Evolutionary conservation across 2,797 vertebrate genomes (phyloP).

Genomic region (Anguilla anguilla): DNA sequence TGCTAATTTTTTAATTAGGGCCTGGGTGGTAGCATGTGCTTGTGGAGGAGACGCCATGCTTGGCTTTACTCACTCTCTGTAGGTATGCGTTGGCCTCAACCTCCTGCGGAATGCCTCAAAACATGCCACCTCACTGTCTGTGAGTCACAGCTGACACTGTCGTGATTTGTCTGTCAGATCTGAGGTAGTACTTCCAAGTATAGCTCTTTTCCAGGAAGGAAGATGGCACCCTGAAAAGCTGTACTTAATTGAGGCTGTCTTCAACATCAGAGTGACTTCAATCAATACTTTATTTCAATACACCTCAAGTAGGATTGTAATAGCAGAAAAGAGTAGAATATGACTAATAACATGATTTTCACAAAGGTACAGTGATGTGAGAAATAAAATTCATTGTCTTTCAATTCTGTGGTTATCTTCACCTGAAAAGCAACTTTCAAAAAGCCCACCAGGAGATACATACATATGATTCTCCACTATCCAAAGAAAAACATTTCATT

Average conservation of each 20-base stretch:
- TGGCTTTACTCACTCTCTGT: conserved; percentile 13
- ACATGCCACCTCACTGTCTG: conserved; percentile 8
- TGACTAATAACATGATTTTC: not conserved
- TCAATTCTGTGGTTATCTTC: too few species aligned
- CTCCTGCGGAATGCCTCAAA: not conserved
- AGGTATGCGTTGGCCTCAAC: conserved; percentile 7
- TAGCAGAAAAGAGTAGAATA: not conserved
- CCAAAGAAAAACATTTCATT: too few species aligned
- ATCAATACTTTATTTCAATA: not conserved
- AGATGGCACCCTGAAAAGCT: not conserved
- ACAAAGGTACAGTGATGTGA: too few species aligned
- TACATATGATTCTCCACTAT: too few species aligned
- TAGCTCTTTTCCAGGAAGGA: not conserved
- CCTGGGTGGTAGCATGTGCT: not conserved
- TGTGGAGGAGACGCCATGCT: not conserved
- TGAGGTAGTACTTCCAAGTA: not conserved
- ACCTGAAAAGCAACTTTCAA: too few species aligned
- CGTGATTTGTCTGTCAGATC: conserved; percentile 12
- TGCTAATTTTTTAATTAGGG: not conserved
- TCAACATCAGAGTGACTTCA: not conserved
- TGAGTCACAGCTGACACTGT: conserved; percentile 1
- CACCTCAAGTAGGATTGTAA: not conserved
- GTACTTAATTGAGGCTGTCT: not conserved
- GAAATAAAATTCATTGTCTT: too few species aligned
- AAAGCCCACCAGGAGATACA: too few species aligned